Percentiles rank a stretch among this genome's conserved stretches.
Conservation (phyloP, 2,113 vertebrate genomes). For the Neolamprologus cancellatus region DNA sequence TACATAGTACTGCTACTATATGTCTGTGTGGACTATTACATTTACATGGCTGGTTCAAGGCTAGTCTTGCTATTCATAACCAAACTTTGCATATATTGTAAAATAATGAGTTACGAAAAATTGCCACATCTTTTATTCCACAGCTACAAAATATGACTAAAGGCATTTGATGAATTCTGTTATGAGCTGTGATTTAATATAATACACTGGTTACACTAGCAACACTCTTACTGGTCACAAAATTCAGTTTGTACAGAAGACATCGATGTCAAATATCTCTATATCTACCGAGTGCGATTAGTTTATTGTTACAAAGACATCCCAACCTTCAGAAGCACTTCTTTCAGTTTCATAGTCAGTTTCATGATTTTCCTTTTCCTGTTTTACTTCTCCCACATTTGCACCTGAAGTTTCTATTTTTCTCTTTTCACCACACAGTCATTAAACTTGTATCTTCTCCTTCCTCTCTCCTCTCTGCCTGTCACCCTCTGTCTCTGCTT, state of each 20-base stretch:
- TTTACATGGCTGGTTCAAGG: neutral
- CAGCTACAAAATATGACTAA: neutral
- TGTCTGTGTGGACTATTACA: neutral
- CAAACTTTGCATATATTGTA: neutral
- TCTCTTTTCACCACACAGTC: neutral
- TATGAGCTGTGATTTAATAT: neutral
- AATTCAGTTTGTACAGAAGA: neutral
- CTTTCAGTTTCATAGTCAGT: neutral
- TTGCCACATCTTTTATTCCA: neutral
- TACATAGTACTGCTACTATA: neutral
- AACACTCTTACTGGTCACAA: neutral
- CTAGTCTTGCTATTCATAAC: neutral
- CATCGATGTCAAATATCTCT: neutral
- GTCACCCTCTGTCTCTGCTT: constrained; percentile 15
- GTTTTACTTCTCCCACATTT: neutral
- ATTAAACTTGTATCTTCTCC: neutral
- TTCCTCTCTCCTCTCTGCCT: neutral
- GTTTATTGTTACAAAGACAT: neutral
- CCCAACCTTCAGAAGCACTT: neutral
- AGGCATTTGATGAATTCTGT: neutral
- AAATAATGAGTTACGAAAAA: neutral
- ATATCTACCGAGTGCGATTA: neutral
- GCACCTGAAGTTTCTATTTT: neutral
- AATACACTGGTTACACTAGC: neutral
- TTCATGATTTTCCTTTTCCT: neutral